Percentiles rank a stretch among this genome's conserved stretches.
phyloP scores from a whole-genome alignment of 2,797 vertebrate genomes.

The Carapus acus region DNA sequence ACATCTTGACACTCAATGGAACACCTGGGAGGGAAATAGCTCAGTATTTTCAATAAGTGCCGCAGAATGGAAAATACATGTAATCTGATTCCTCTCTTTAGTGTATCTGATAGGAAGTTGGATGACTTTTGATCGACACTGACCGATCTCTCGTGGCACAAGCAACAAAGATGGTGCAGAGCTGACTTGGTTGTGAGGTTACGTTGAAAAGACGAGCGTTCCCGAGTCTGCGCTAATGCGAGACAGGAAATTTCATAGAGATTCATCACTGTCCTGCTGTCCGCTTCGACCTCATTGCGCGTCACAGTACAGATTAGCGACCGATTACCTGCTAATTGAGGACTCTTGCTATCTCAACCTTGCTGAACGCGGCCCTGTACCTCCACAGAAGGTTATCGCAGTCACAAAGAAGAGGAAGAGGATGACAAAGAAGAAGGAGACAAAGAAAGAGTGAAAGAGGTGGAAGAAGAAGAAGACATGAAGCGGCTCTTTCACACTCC shows the following conservation, averaged over 20 bases:
- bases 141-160: too few relatives aligned
- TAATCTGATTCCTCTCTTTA: conserved; percentile 37
- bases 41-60: conserved; percentile 44
- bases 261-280: conserved; percentile 72
- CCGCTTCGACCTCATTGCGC: conserved; percentile 74
- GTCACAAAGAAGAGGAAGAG: conserved; percentile 20
- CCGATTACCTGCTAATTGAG: conserved; percentile 73
- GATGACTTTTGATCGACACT: conserved; percentile 11
- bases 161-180: conserved; percentile 16
- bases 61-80: conserved; percentile 28
- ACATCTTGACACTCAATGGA: conserved; percentile 54
- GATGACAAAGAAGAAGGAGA: too few relatives aligned
- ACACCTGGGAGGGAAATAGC: conserved; percentile 50
- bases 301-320: conserved; percentile 70
- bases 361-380: conserved; percentile 59
- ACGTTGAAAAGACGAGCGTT: conserved; percentile 30
- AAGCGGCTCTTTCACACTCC: conserved; percentile 19
- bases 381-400: conserved; percentile 45
- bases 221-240: conserved; percentile 42
- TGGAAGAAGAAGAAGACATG: conserved; percentile 19
- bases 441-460: too few relatives aligned
- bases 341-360: conserved; percentile 69
- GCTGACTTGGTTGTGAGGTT: conserved; percentile 3
- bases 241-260: conserved; percentile 69
- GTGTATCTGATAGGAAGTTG: conserved; percentile 24